These are phyloP conservation scores for Argynnis bischoffii DNA, from an alignment of 2,888 invertebrate genomes.

Conservation along the genomic window DNA sequence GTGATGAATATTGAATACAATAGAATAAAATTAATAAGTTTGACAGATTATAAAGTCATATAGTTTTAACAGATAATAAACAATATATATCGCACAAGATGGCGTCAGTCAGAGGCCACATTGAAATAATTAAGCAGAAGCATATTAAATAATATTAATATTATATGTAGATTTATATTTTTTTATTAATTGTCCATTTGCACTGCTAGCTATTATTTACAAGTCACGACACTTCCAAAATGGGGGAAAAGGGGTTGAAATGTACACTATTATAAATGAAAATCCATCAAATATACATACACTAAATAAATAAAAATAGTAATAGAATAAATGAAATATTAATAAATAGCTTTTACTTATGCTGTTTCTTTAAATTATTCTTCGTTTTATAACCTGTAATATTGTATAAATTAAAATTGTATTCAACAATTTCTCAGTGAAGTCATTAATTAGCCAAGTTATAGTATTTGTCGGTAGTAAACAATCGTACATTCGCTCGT, in stretches of 20 bases:
- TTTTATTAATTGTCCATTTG: slow-evolving; percentile 32
- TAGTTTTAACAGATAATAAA: neutral
- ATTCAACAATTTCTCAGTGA: too few relatives aligned
- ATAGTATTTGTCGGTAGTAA: too few relatives aligned
- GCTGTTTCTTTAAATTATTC: too few relatives aligned
- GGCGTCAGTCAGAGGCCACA: slow-evolving; percentile 23
- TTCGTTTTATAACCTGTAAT: too few relatives aligned
- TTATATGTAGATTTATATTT: slow-evolving; percentile 11
- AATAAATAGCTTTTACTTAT: too few relatives aligned
- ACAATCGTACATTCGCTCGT: too few relatives aligned
- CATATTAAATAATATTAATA: slow-evolving; percentile 26
- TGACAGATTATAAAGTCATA: slow-evolving; percentile 1
- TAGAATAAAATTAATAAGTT: neutral
- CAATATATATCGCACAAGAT: slow-evolving; percentile 3
- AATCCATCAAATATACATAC: too few relatives aligned
- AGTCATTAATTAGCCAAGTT: too few relatives aligned
- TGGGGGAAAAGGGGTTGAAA: slow-evolving; percentile 5
- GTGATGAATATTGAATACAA: neutral
- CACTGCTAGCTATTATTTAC: slow-evolving; percentile 29
- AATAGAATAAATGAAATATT: too few relatives aligned
- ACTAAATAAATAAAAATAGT: too few relatives aligned
- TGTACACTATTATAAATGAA: neutral
- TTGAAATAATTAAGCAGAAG: slow-evolving; percentile 30
- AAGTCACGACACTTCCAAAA: slow-evolving; percentile 21
- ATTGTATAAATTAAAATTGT: too few relatives aligned